Evolutionary conservation across 2,888 invertebrate species (phyloP).

Genomic region (Acrobasis suavella): DNA sequence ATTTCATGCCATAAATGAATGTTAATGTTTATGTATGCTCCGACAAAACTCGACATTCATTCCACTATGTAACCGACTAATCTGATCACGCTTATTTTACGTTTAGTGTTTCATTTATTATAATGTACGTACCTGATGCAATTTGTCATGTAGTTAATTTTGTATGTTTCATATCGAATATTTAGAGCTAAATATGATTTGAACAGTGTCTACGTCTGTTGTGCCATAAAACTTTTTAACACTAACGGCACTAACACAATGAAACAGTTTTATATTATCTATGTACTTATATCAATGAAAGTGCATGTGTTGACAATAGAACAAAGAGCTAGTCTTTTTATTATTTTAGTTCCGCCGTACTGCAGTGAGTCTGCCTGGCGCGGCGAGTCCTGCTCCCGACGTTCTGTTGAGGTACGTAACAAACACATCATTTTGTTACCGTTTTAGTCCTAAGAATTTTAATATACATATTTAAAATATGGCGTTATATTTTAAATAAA

Average conservation of each 20-base stretch:
- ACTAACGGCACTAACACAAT: conserved; percentile 46
- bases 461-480: conserved; percentile 51
- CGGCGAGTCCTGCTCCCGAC: conserved; percentile 16
- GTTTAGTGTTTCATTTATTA: conserved; percentile 49
- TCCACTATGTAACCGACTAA: conserved; percentile 52
- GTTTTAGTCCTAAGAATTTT: conserved; percentile 58
- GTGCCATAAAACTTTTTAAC: conserved; percentile 55
- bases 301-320: conserved; percentile 46
- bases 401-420: conserved; percentile 16
- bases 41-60: conserved; percentile 40
- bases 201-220: conserved; percentile 47
- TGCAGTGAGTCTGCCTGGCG: neutral
- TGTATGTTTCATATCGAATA: conserved; percentile 50
- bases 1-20: conserved; percentile 31
- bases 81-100: conserved; percentile 51
- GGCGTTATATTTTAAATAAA: conserved; percentile 59
- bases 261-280: conserved; percentile 29
- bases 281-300: conserved; percentile 39
- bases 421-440: conserved; percentile 48
- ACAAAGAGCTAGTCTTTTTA: conserved; percentile 58
- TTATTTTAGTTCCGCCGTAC: conserved; percentile 41
- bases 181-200: conserved; percentile 40
- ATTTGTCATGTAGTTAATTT: conserved; percentile 66
- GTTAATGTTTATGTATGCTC: conserved; percentile 34
- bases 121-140: conserved; percentile 72